Base-by-base conservation (phyloP, 2,113 vertebrate genomes). In the Aldabrachelys gigantea region DNA sequence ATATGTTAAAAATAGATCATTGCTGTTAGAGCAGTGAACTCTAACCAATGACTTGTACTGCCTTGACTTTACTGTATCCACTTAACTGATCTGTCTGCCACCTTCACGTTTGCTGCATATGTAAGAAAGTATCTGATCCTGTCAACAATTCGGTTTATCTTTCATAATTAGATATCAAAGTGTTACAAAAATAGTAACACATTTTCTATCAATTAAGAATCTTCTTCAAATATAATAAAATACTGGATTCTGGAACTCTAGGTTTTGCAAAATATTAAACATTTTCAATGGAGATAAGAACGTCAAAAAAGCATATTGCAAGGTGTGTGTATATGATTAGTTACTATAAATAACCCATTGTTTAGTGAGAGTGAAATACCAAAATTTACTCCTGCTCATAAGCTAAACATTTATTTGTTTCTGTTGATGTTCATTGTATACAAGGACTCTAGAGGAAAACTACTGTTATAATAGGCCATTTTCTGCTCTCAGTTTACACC, bases 331-430 rank as follows among this genome's bases (percentile, higher is more conserved):
- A 38, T 86, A n/a, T 89, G 91, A 76, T 41, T 82, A 90, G 72
- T 69, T 81, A 69, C 89, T 89, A 95, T 92, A 94, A 89, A 95
- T 92, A 95, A 92, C 47, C 47, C 54, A 6, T 69, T 91, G 94
- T 84, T 96, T 86, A 97, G 95, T 96, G 95, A 53, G 91, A 95
- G 31, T 82, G 95, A 97, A 86, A 49, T 82, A 72, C 85, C 81
- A 95, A 90, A 84, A 82, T 80, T 41, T 5, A 1, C 5, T 56
- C 38, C 38, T 82, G 59, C 29, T 92, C 52, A 14, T 52, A n/a
- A 83, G 69, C 11, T 54, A 35, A 47, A 69, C 65, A 49, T 27
- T 8, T 52, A 24, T 85, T 62, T 85, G 57, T 50, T 49, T 72
- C n/a, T 72, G 19, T 38, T n/a, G 8, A 9, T 72, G 65, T 72